phyloP scores from a whole-genome alignment of 2,797 vertebrate species.

The Carduelis carduelis region DNA sequence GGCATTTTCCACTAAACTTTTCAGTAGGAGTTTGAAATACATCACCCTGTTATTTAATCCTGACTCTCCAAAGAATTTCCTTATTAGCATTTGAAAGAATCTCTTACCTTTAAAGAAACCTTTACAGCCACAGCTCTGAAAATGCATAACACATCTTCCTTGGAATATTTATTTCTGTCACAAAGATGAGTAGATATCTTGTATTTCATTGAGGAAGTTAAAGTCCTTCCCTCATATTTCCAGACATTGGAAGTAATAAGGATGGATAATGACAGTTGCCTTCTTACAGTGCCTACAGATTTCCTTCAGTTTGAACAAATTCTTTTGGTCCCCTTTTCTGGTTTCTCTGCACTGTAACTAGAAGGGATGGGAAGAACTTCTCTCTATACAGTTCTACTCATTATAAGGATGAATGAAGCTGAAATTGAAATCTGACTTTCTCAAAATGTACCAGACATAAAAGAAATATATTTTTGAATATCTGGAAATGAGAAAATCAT shows the following conservation, averaged over 20 bases:
- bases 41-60: neutral
- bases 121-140: neutral
- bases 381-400: neutral
- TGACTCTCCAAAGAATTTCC: neutral
- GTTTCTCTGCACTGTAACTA: neutral
- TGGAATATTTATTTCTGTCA: neutral
- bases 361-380: neutral
- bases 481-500: neutral
- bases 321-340: neutral
- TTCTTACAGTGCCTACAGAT: neutral
- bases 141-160: neutral
- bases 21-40: neutral
- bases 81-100: conserved; percentile 20
- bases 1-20: neutral
- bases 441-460: neutral
- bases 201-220: neutral
- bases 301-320: neutral
- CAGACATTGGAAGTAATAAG: neutral
- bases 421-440: neutral
- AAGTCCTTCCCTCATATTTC: neutral
- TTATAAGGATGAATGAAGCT: neutral
- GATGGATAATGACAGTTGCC: neutral
- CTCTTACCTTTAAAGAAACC: neutral
- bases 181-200: neutral
- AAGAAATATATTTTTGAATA: neutral